These are phyloP conservation scores for Creontiades dilutus DNA, from an alignment of 2,888 invertebrate species.

Conservation along the genomic window DNA sequence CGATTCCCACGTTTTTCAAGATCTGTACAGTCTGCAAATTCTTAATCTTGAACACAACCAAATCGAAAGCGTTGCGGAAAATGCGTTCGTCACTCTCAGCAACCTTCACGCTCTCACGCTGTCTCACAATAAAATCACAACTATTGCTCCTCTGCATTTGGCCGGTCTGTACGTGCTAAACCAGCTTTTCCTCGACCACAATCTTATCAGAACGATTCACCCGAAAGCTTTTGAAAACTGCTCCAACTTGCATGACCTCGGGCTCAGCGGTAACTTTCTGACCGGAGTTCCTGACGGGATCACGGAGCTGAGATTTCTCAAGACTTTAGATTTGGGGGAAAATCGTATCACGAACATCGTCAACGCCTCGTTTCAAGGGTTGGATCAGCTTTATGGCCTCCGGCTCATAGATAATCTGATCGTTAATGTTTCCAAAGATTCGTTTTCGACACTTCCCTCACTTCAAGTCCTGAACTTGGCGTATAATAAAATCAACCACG, in stretches of 20 bases:
- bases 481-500: slow-evolving; percentile 91
- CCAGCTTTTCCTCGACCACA: slow-evolving; percentile 91
- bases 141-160: slow-evolving; percentile 89
- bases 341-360: slow-evolving; percentile 91
- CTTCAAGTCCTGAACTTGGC: slow-evolving; percentile 93
- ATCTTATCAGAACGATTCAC: slow-evolving; percentile 88
- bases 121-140: slow-evolving; percentile 90
- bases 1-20: slow-evolving; percentile 91
- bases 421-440: slow-evolving; percentile 89
- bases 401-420: slow-evolving; percentile 94
- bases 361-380: slow-evolving; percentile 91
- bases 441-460: slow-evolving; percentile 91
- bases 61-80: slow-evolving; percentile 91
- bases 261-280: slow-evolving; percentile 91
- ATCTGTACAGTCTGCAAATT: slow-evolving; percentile 91
- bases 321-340: slow-evolving; percentile 93
- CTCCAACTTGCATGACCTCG: slow-evolving; percentile 91
- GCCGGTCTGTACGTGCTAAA: slow-evolving; percentile 91
- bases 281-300: slow-evolving; percentile 89
- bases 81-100: slow-evolving; percentile 91
- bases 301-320: slow-evolving; percentile 89
- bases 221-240: slow-evolving; percentile 91
- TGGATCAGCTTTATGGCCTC: slow-evolving; percentile 92
- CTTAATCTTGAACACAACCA: slow-evolving; percentile 92
- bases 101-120: slow-evolving; percentile 93